A percentile compares a stretch with the other conserved stretches of the same genome.
Conservation (phyloP, 2,113 vertebrate genomes). For the Ceyx cyanopectus region DNA sequence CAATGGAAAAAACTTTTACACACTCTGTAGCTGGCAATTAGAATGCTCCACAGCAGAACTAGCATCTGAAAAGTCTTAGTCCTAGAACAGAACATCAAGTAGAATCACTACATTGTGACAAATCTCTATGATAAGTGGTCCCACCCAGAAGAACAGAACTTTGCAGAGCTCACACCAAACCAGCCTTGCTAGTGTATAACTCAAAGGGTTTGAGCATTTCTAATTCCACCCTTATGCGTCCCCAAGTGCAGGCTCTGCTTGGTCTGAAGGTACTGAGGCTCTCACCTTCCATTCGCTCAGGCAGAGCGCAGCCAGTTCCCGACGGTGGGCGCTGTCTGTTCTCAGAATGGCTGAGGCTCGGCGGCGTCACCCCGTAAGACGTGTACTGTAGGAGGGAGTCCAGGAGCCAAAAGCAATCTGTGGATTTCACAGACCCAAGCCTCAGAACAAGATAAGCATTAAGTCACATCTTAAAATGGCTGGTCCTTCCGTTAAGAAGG, state of each 20-base stretch:
- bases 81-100: background rate
- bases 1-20: background rate
- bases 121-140: background rate
- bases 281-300: constrained; percentile 95
- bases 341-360: constrained; percentile 94
- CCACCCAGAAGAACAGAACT: background rate
- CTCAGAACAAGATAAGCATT: background rate
- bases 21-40: background rate
- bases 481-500: background rate
- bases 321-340: constrained; percentile 85
- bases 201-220: background rate
- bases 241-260: accelerated
- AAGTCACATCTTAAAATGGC: background rate
- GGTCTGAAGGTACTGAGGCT: background rate
- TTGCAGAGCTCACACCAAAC: background rate
- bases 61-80: background rate
- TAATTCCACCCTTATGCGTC: background rate
- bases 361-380: constrained; percentile 90
- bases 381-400: constrained; percentile 96
- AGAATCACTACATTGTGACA: background rate
- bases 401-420: constrained; percentile 97
- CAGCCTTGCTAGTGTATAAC: accelerated
- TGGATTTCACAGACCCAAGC: background rate
- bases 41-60: background rate
- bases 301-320: constrained; percentile 78